Evolutionary conservation across 2,113 vertebrate species (phyloP).

Genomic region (Melierax canorus): DNA sequence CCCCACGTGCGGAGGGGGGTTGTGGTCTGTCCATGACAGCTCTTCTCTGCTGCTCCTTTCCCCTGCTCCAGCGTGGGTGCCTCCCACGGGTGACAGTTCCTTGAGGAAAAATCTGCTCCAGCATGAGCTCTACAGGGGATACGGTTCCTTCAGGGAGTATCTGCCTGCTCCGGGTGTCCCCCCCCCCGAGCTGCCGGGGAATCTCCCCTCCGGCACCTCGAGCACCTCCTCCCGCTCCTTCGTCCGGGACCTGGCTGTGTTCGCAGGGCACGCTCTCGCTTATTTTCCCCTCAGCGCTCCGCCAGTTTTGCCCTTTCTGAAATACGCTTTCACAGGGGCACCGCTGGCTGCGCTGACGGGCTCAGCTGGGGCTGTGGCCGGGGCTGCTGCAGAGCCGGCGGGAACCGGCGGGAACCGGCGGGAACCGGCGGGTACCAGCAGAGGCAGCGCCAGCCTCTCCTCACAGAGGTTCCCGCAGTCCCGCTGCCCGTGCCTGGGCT

Average conservation of each 20-base stretch:
- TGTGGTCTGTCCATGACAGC: background rate
- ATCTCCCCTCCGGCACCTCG: background rate
- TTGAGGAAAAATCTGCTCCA: background rate
- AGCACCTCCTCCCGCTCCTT: background rate
- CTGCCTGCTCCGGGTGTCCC: background rate
- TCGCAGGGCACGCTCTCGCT: fast-evolving
- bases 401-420: background rate
- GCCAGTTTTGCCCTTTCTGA: background rate
- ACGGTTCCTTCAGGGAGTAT: background rate
- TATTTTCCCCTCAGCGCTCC: no score
- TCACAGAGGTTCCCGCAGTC: background rate
- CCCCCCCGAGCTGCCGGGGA: background rate
- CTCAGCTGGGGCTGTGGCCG: background rate
- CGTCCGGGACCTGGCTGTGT: background rate
- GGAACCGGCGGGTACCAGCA: background rate
- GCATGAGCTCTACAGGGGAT: background rate
- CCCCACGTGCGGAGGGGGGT: background rate
- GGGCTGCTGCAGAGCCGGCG: background rate
- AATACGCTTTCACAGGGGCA: fast-evolving
- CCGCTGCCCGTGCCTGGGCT: fast-evolving
- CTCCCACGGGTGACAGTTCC: background rate
- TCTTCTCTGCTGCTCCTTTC: background rate
- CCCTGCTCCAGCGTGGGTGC: background rate
- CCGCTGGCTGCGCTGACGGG: fast-evolving
- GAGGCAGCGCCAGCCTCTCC: background rate